Conservation (phyloP, 2,797 vertebrate species). For the Ibycter americanus region DNA sequence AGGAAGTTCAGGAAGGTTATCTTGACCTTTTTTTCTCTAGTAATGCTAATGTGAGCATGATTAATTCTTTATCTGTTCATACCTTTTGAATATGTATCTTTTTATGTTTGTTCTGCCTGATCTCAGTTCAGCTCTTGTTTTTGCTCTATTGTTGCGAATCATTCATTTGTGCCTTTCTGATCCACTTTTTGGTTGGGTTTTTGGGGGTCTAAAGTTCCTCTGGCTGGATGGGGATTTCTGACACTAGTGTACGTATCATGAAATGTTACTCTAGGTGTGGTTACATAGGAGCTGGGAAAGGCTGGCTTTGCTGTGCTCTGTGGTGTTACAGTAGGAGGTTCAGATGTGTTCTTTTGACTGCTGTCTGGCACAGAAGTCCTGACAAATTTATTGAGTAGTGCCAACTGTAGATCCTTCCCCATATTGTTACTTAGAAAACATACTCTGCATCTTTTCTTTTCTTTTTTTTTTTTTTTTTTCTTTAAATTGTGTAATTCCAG, state of each 20-base stretch:
- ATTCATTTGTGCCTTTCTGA: background rate
- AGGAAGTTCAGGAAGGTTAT: background rate
- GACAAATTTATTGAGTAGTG: background rate
- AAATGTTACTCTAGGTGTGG: background rate
- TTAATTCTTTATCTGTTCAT: background rate
- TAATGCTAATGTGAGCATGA: background rate
- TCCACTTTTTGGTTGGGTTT: background rate
- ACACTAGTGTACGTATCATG: rapidly evolving
- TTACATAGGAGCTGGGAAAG: background rate
- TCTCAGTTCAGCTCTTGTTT: background rate
- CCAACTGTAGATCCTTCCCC: background rate
- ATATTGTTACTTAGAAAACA: background rate
- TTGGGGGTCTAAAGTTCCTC: background rate
- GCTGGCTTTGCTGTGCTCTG: background rate
- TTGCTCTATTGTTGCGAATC: background rate
- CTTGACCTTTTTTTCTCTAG: background rate
- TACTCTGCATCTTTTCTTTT: background rate
- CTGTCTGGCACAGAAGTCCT: background rate
- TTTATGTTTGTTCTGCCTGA: background rate
- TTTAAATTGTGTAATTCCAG: background rate
- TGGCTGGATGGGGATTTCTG: background rate
- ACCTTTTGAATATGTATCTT: background rate
- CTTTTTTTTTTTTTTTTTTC: background rate
- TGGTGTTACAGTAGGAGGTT: background rate
- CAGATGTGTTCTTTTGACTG: background rate